Conservation (phyloP, 2,888 invertebrate species). For the Polymixis flavicincta region DNA sequence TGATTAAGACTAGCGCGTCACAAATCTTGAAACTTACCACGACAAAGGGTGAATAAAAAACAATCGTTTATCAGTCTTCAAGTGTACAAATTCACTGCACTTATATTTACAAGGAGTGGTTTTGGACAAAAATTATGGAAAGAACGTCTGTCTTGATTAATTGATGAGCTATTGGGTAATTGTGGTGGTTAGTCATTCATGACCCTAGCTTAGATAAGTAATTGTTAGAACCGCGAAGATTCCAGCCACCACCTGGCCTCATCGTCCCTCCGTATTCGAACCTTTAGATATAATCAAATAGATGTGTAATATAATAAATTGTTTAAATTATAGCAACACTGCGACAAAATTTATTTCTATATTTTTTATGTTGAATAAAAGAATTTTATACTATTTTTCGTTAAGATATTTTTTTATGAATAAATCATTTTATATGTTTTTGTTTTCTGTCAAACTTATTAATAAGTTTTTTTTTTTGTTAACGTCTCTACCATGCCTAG, state of each 20-base stretch:
- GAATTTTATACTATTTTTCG: conserved; percentile 65
- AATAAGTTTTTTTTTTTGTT: conserved; percentile 65
- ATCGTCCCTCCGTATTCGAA: conserved; percentile 41
- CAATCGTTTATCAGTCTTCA: neutral
- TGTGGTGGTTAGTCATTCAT: neutral
- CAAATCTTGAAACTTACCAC: neutral
- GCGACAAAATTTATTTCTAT: conserved; percentile 67
- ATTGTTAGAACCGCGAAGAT: conserved; percentile 47
- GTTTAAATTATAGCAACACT: conserved; percentile 59
- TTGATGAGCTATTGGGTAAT: neutral
- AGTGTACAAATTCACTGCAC: conserved; percentile 26
- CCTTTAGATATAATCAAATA: conserved; percentile 58
- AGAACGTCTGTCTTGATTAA: neutral
- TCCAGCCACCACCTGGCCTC: conserved; percentile 56
- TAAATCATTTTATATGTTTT: conserved; percentile 67
- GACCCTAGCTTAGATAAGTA: conserved; percentile 19
- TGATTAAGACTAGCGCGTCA: conserved; percentile 4
- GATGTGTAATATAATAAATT: conserved; percentile 60
- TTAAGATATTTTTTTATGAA: conserved; percentile 57
- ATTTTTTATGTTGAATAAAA: conserved; percentile 73
- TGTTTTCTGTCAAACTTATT: conserved; percentile 60
- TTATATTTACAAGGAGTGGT: conserved; percentile 24
- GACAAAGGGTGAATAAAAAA: neutral
- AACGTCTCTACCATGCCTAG: conserved; percentile 38
- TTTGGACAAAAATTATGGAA: conserved; percentile 19